Percentiles rank a stretch among this genome's conserved stretches.
phyloP scores from a whole-genome alignment of 2,797 vertebrate species.

The Melanotaenia boesemani region DNA sequence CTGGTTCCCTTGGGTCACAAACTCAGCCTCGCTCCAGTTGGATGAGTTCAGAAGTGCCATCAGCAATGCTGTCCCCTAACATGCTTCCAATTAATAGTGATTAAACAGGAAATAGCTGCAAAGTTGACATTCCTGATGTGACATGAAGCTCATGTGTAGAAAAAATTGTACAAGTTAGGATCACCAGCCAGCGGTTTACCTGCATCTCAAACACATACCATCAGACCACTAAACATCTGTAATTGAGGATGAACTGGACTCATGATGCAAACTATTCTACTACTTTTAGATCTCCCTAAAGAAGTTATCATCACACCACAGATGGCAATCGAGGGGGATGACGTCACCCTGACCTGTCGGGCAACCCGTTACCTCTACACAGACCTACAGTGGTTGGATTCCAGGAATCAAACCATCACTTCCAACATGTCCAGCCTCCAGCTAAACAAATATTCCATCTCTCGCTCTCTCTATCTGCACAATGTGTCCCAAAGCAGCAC shows the following conservation, averaged over 20 bases:
- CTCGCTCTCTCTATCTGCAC: slow-evolving; percentile 78
- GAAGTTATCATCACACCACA: slow-evolving; percentile 68
- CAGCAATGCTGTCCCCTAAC: slow-evolving; percentile 70
- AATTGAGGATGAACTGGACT: not conserved
- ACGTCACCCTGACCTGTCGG: slow-evolving; percentile 85
- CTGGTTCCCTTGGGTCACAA: slow-evolving; percentile 71
- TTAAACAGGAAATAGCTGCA: slow-evolving; percentile 86
- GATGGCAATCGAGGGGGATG: slow-evolving; percentile 79
- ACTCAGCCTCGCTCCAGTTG: slow-evolving; percentile 73
- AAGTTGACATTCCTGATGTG: slow-evolving; percentile 78
- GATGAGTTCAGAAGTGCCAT: slow-evolving; percentile 70
- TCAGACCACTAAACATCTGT: slow-evolving; percentile 5
- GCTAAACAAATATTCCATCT: slow-evolving; percentile 80
- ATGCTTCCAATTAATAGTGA: slow-evolving; percentile 86
- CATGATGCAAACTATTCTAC: slow-evolving; percentile 26
- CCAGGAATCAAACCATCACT: slow-evolving; percentile 70
- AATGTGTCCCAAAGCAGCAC: slow-evolving; percentile 82
- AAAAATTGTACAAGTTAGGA: slow-evolving; percentile 40
- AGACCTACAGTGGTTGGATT: slow-evolving; percentile 84
- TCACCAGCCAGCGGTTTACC: slow-evolving; percentile 14
- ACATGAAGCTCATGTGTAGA: slow-evolving; percentile 53
- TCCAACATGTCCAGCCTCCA: slow-evolving; percentile 41
- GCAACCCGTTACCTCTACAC: slow-evolving; percentile 88
- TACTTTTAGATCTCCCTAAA: slow-evolving; percentile 70
- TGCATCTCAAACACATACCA: slow-evolving; percentile 28